These are phyloP conservation scores for Hermaeophaga mercurialis DNA, from an alignment of 2,888 invertebrate species.

Conservation along the genomic window DNA sequence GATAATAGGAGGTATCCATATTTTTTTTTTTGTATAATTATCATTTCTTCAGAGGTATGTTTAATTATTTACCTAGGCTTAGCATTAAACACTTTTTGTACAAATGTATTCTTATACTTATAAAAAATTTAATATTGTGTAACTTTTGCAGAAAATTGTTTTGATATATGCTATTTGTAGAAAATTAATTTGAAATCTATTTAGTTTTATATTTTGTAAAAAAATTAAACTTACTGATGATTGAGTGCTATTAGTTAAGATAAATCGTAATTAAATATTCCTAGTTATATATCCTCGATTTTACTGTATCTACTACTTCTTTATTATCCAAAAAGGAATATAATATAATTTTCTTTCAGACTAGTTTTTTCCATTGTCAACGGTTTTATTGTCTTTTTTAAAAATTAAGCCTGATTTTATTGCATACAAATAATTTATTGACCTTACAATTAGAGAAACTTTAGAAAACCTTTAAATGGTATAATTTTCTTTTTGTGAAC, in stretches of 20 bases:
- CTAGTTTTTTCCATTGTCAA: neutral
- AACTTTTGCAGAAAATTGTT: conserved; percentile 2
- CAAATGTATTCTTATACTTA: conserved; percentile 14
- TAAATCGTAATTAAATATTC: conserved; percentile 17
- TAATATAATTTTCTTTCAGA: neutral
- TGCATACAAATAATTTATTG: neutral
- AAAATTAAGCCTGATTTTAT: neutral
- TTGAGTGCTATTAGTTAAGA: conserved; percentile 17
- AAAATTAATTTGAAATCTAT: no score
- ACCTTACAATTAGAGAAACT: neutral
- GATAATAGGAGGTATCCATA: conserved; percentile 13
- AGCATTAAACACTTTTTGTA: conserved; percentile 15
- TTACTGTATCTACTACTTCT: conserved; percentile 2
- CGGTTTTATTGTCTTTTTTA: neutral
- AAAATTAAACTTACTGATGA: conserved; percentile 8
- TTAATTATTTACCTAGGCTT: conserved; percentile 14
- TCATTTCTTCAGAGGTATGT: conserved; percentile 12
- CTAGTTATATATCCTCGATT: conserved; percentile 13
- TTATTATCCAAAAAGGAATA: neutral
- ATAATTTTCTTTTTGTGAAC: no score
- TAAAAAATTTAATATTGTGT: conserved; percentile 9
- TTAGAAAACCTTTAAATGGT: no score
- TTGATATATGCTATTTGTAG: neutral
- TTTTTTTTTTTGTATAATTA: conserved; percentile 17
- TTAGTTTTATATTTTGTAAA: conserved; percentile 15